Evolutionary conservation across 2,888 invertebrate species (phyloP), one percentile per base, ranked within the genome.

Genomic region (Pinctada fucata): DNA sequence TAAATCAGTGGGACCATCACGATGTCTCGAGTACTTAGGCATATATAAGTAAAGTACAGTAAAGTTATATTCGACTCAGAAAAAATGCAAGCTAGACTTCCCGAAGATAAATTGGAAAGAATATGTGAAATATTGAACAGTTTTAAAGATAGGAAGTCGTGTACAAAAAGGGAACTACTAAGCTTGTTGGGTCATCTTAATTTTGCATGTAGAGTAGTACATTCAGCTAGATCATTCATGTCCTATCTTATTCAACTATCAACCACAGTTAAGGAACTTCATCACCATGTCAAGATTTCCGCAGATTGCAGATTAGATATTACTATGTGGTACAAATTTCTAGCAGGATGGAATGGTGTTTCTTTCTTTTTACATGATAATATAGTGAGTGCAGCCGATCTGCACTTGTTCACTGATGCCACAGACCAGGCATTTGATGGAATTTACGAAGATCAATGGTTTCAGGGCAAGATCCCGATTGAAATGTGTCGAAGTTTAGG

Each of bases 281-380:
- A 65, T 48, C 78, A 81, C 66, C 69, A 79, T 73, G 77, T 81
- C 1, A 64, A 69, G 6, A 8, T 83, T n/a, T 52, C 16, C 49
- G 4, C 71, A 52, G 80, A 75, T 2, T 79, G 82, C 50, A 13
- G n/a, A 48, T n/a, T 52, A 16, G 79, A 83, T 45, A n/a, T 83
- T 0, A 2, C 3, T 2, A 83, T 83, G 83, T 83, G 79, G 79
- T 31, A 3, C 10, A 13, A 63, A 3, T 79, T 79, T 49, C 47
- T 81, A 16, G 2, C 58, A 2, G 2, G 8, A 2, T 78, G 83
- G 83, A 83, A 83, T 71, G 78, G 78, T 3, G 48, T 73, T 13
- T 79, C 81, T 1, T 74, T 81, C 49, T 83, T 83, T 63, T 70
- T 72, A 5, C 72, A 81, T n/a, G 76, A 70, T 3, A n/a, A 70